A percentile compares a stretch with the other conserved stretches of the same genome.
These are phyloP conservation scores for Fistularia commersonii DNA, from an alignment of 2,797 vertebrate species.

Conservation along the genomic window DNA sequence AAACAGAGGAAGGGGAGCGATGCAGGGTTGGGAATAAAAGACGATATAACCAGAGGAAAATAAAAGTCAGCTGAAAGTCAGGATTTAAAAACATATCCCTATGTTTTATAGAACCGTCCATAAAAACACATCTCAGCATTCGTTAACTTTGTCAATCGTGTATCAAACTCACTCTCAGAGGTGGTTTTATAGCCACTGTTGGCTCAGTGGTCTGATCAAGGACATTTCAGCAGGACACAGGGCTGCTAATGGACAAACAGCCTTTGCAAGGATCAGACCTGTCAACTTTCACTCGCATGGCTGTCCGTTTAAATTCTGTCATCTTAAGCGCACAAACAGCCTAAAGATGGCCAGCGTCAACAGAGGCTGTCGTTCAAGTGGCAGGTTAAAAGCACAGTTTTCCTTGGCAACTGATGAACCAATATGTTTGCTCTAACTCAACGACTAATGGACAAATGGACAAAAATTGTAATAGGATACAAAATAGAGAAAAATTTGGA, in stretches of 20 bases:
- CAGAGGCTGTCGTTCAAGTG: constrained; percentile 5
- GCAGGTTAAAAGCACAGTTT: constrained; percentile 13
- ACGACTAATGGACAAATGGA: too few species aligned
- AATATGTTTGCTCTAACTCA: too few species aligned
- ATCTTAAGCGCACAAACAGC: constrained; percentile 4
- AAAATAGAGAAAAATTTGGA: too few species aligned
- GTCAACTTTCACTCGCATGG: constrained; percentile 27
- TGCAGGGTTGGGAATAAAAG: background rate
- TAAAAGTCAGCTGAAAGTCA: too few species aligned
- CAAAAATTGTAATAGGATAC: too few species aligned
- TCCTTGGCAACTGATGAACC: constrained; percentile 9
- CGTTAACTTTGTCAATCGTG: too few species aligned
- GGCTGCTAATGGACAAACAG: constrained; percentile 37
- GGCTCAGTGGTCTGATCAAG: constrained; percentile 28
- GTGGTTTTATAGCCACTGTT: background rate
- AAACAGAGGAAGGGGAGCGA: background rate
- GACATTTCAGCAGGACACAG: constrained; percentile 30
- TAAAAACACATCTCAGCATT: too few species aligned
- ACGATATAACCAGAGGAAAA: too few species aligned
- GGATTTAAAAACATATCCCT: too few species aligned
- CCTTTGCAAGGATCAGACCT: constrained; percentile 35
- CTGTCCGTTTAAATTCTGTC: constrained; percentile 29
- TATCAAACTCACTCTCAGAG: too few species aligned
- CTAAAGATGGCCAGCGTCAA: constrained; percentile 10
- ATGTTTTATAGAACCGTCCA: too few species aligned